A percentile compares a stretch with the other conserved stretches of the same genome.
phyloP scores from a whole-genome alignment of 2,797 vertebrate species.

The Pangasius mekongensis region DNA sequence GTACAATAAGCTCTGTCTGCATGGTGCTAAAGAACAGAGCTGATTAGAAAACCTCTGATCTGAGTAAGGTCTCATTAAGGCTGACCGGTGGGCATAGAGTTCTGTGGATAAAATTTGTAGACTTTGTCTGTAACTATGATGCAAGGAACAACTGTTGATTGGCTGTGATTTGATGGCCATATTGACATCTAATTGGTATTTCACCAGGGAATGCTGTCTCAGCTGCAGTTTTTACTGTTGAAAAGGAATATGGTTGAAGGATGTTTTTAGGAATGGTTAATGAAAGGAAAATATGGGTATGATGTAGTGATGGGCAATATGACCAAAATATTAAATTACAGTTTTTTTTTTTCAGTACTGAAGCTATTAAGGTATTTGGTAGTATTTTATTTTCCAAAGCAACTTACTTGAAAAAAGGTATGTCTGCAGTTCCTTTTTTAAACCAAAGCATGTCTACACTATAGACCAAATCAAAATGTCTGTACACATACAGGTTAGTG shows the following conservation, averaged over 20 bases:
- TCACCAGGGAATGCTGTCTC: neutral
- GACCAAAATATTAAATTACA: neutral
- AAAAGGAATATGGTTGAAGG: neutral
- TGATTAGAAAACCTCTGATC: neutral
- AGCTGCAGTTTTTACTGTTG: neutral
- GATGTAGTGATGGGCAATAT: neutral
- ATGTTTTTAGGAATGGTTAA: neutral
- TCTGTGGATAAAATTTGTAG: neutral
- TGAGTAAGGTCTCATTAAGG: neutral
- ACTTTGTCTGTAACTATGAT: neutral
- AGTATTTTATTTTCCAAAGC: neutral
- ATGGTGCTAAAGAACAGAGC: neutral
- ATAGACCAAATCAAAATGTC: neutral
- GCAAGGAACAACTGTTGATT: neutral
- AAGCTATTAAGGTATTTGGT: neutral
- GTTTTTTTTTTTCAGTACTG: neutral
- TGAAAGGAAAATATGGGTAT: neutral
- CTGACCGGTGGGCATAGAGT: neutral
- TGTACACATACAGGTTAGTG: neutral
- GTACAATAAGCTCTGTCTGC: neutral
- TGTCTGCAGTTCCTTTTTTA: neutral
- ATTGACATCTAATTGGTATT: neutral
- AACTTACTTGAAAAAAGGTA: neutral
- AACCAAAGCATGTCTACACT: neutral
- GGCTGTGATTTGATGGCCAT: neutral